Conservation (phyloP, 2,113 vertebrate species). For the Cyprinodon tularosa region DNA sequence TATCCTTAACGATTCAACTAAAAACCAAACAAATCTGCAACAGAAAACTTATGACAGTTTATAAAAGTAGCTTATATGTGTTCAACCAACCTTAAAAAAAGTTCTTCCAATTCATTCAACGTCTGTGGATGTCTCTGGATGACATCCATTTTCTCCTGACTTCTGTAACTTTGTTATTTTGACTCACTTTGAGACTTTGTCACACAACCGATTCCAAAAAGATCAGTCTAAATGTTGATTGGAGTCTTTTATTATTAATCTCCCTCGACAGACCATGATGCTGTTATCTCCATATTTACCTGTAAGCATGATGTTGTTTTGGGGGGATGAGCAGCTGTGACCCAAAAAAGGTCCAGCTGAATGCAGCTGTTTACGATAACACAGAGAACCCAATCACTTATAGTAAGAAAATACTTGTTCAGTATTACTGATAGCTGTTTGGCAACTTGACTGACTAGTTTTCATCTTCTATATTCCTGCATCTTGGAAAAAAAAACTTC, state of each 20-base stretch:
- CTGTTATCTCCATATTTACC: not conserved
- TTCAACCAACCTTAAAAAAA: not conserved
- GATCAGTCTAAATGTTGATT: not conserved
- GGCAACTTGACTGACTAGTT: not conserved
- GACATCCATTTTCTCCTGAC: not conserved
- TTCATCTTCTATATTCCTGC: not conserved
- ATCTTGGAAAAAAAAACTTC: not conserved
- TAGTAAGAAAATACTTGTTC: not conserved
- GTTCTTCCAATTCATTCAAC: not conserved
- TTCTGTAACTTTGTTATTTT: not conserved
- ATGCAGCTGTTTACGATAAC: not conserved
- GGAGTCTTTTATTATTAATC: not conserved
- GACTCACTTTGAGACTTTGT: not conserved
- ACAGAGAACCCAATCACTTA: not conserved
- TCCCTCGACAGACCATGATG: not conserved
- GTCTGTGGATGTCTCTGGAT: not conserved
- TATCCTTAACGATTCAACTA: not conserved
- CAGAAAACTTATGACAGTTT: not conserved
- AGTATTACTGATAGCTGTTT: not conserved
- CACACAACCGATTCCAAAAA: not conserved
- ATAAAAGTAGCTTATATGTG: not conserved
- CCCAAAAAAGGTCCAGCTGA: not conserved
- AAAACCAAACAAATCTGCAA: not conserved
- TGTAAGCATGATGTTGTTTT: not conserved
- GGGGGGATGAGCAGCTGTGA: not conserved